Base-by-base conservation (phyloP, 2,113 vertebrate species). In the Onychorhynchus coronatus region DNA sequence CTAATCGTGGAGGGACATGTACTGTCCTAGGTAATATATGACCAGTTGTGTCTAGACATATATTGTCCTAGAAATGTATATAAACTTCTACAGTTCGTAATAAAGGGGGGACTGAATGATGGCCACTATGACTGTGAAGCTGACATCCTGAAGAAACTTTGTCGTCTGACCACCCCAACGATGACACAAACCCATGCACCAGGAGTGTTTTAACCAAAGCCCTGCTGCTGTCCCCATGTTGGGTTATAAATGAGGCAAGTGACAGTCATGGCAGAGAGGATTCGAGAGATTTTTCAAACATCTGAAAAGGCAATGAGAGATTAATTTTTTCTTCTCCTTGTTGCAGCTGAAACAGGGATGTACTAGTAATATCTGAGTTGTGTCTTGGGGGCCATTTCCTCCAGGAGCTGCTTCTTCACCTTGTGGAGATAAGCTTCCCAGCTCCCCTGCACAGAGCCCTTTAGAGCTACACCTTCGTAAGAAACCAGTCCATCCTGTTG, bases 141-240 rank as follows among this genome's bases (percentile, higher is more conserved):
- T n/a, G n/a, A n/a, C n/a, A n/a, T n/a, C n/a, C n/a, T n/a, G n/a
- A n/a, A n/a, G n/a, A n/a, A n/a, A n/a, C n/a, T n/a, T n/a, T n/a
- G n/a, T n/a, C n/a, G n/a, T n/a, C n/a, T n/a, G n/a, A n/a, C n/a
- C n/a, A n/a, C n/a, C n/a, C n/a, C n/a, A n/a, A n/a, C n/a, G n/a
- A n/a, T n/a, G n/a, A n/a, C n/a, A n/a, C n/a, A n/a, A n/a, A 31
- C 4, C 14, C 37, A 24, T 1, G 6, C 11, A 50, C 39, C 13
- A n/a, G 74, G 17, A 12, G 8, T 28, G 44, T 81, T 74, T 58
- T 39, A 66, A 53, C 18, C 39, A 52, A 41, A 85, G n/a, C 25
- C 74, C 41, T 85, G 22, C n/a, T 61, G 30, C 23, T 70, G 3
- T 49, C 41, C 73, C n/a, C 15, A 7, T 11, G 14, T 42, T 63